Evolutionary conservation across 2,113 vertebrate species (phyloP).

Genomic region (Triplophysa dalaica): DNA sequence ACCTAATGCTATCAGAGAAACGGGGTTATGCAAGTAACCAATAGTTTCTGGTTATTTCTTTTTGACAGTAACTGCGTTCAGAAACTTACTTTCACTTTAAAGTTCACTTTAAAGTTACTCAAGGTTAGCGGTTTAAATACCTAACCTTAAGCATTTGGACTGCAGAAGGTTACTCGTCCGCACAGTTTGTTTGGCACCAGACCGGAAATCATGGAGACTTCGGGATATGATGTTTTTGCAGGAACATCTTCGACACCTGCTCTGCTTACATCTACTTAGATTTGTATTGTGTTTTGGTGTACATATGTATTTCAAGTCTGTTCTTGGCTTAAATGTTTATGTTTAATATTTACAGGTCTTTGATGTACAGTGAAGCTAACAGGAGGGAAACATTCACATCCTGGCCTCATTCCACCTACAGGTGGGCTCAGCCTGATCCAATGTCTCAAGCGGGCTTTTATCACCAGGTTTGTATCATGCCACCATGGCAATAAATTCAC

Average conservation of each 20-base stretch:
- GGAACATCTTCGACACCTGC: too few species aligned
- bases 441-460: constrained; percentile 99
- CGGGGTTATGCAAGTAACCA: too few species aligned
- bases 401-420: constrained; percentile 96
- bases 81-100: neutral
- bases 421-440: constrained; percentile 98
- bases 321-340: neutral
- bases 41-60: neutral
- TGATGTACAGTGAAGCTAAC: constrained; percentile 99
- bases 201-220: too few species aligned
- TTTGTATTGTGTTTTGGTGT: too few species aligned
- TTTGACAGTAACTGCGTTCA: neutral
- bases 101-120: neutral
- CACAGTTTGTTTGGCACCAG: too few species aligned
- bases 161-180: too few species aligned
- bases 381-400: constrained; percentile 97
- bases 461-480: constrained; percentile 85
- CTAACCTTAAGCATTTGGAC: too few species aligned
- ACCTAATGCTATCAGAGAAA: too few species aligned
- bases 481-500: neutral
- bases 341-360: constrained; percentile 75
- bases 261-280: too few species aligned
- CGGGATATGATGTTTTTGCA: too few species aligned
- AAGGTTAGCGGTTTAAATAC: too few species aligned
- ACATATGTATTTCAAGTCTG: neutral